phyloP scores from a whole-genome alignment of 2,888 invertebrate species.

The Drepana falcataria region DNA sequence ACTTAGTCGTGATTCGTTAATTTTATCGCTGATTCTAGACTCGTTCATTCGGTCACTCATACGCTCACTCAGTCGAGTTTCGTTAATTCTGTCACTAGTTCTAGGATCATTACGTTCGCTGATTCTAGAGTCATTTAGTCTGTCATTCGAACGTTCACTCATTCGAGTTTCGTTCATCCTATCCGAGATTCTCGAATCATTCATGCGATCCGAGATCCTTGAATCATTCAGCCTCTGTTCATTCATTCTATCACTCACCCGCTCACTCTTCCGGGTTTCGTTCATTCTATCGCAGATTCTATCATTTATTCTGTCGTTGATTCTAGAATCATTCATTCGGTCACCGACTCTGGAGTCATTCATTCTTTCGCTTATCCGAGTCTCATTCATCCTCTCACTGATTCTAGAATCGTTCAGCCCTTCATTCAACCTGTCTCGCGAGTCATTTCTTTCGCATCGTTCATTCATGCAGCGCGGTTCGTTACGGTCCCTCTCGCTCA shows the following conservation, averaged over 20 bases:
- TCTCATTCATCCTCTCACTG: slow-evolving; percentile 8
- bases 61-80: slow-evolving; percentile 27
- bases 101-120: slow-evolving; percentile 26
- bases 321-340: slow-evolving; percentile 18
- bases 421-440: slow-evolving; percentile 19
- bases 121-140: slow-evolving; percentile 30
- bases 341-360: slow-evolving; percentile 25
- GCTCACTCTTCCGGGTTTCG: slow-evolving; percentile 18
- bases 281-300: slow-evolving; percentile 20
- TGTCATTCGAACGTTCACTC: slow-evolving; percentile 32
- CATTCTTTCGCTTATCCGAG: slow-evolving; percentile 5
- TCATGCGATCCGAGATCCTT: slow-evolving; percentile 27
- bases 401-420: slow-evolving; percentile 12
- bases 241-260: slow-evolving; percentile 14
- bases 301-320: slow-evolving; percentile 17
- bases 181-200: slow-evolving; percentile 43
- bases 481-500: slow-evolving; percentile 11
- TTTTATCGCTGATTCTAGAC: slow-evolving; percentile 16
- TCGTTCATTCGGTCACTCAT: slow-evolving; percentile 29
- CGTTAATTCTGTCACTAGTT: slow-evolving; percentile 18
- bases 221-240: slow-evolving; percentile 21
- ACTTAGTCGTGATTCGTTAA: slow-evolving; percentile 21
- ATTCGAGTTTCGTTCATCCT: slow-evolving; percentile 47
- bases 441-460: slow-evolving; percentile 14
- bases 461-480: slow-evolving; percentile 8